phyloP scores from a whole-genome alignment of 2,888 invertebrate genomes.

The Auanema freiburgensis region DNA sequence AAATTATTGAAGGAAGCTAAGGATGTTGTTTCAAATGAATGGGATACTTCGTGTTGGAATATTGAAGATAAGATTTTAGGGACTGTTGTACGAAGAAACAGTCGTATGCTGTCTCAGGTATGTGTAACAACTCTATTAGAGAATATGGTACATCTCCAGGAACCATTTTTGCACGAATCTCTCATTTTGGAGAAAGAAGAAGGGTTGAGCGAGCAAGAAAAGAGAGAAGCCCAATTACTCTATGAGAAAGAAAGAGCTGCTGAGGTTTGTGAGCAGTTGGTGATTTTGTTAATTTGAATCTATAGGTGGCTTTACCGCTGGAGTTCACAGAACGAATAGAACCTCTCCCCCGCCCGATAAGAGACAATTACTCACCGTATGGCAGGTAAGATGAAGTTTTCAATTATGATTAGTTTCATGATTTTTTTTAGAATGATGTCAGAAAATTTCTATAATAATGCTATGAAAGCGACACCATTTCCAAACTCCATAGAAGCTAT shows the following conservation, averaged over 20 bases:
- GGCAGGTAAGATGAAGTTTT: background rate
- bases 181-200: slow-evolving; percentile 54
- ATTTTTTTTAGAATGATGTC: too few species aligned
- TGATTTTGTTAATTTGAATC: too few species aligned
- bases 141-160: slow-evolving; percentile 25
- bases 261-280: slow-evolving; percentile 1
- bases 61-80: slow-evolving; percentile 47
- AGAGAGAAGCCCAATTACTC: slow-evolving; percentile 49
- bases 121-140: background rate
- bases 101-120: slow-evolving; percentile 35
- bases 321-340: too few species aligned
- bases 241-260: slow-evolving; percentile 35
- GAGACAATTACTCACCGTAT: too few species aligned
- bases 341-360: too few species aligned
- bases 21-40: slow-evolving; percentile 28
- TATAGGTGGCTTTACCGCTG: too few species aligned
- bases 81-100: slow-evolving; percentile 27
- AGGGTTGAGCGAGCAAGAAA: slow-evolving; percentile 53
- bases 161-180: slow-evolving; percentile 60
- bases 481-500: too few species aligned
- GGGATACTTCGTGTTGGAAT: slow-evolving; percentile 40
- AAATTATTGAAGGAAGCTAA: slow-evolving; percentile 30
- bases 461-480: too few species aligned
- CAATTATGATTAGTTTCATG: too few species aligned
- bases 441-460: too few species aligned